A percentile compares a stretch with the other conserved stretches of the same genome.
phyloP scores from a whole-genome alignment of 2,797 vertebrate genomes.

The Epinephelus malabaricus region DNA sequence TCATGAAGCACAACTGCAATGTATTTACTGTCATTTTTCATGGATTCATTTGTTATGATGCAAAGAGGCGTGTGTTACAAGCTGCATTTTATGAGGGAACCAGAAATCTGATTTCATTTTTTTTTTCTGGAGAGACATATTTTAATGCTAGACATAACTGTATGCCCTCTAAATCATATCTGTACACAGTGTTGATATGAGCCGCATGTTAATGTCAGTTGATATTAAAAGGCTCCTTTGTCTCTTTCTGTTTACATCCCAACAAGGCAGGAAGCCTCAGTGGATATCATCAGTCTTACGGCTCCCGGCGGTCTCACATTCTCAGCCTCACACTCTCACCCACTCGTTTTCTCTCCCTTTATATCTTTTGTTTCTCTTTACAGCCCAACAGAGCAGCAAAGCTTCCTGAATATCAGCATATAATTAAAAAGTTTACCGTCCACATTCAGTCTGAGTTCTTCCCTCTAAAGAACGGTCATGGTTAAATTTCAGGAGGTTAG shows the following conservation, averaged over 20 bases:
- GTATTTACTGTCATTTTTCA: neutral
- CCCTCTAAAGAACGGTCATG: neutral
- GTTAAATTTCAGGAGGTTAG: slow-evolving; percentile 17
- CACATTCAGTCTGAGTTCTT: slow-evolving; percentile 4
- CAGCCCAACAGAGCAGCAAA: slow-evolving; percentile 27
- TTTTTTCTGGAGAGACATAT: slow-evolving; percentile 29
- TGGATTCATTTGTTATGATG: neutral
- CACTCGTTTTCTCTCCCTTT: slow-evolving; percentile 48
- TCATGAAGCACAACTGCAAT: neutral
- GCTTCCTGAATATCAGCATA: slow-evolving; percentile 38
- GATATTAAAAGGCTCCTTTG: slow-evolving; percentile 53
- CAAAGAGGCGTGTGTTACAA: neutral
- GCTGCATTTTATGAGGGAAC: neutral
- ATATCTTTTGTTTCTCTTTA: slow-evolving; percentile 39
- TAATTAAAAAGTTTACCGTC: slow-evolving; percentile 61
- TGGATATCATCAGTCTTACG: slow-evolving; percentile 47
- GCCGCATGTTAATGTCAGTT: slow-evolving; percentile 50
- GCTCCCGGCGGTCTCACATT: slow-evolving; percentile 37
- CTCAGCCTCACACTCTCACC: slow-evolving; percentile 45
- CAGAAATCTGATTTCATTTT: slow-evolving; percentile 21
- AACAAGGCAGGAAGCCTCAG: slow-evolving; percentile 38
- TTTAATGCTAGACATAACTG: slow-evolving; percentile 37
- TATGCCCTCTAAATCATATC: slow-evolving; percentile 39
- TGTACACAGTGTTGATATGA: slow-evolving; percentile 32
- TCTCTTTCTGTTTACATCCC: slow-evolving; percentile 58